Conservation (phyloP, 2,797 vertebrate species). For the Staurois parvus region DNA sequence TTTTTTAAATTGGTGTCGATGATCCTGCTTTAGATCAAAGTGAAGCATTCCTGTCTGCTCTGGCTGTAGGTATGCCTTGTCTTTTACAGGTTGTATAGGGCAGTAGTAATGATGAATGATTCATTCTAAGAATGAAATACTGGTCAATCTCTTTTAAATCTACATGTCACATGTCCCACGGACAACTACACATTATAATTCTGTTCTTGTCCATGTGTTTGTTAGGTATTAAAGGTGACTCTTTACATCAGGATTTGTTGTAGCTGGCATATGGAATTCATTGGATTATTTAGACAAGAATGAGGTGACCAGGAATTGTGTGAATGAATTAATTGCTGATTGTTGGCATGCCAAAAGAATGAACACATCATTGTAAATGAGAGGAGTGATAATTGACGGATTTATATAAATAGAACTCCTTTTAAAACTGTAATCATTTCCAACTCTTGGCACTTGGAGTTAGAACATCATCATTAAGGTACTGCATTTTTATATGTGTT, state of each 20-base stretch:
- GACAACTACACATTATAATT: not conserved
- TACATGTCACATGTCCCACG: constrained; percentile 8
- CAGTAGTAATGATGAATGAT: not conserved
- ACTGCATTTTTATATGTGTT: not conserved
- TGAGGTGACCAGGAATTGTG: constrained; percentile 14
- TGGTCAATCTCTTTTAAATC: not conserved
- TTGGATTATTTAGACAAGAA: constrained; percentile 16
- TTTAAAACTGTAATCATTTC: constrained; percentile 1
- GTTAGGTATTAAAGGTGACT: constrained; percentile 13
- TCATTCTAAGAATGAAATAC: not conserved
- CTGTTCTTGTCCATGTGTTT: constrained; percentile 23
- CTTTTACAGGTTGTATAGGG: too few species aligned
- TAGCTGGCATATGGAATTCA: constrained; percentile 32
- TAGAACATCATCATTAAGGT: constrained; percentile 28
- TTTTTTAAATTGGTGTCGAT: too few species aligned
- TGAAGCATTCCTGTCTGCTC: too few species aligned
- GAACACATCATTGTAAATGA: constrained; percentile 21
- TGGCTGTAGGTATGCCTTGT: too few species aligned
- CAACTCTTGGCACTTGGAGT: constrained; percentile 4
- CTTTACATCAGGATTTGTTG: constrained; percentile 10
- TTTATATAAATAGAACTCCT: constrained; percentile 51
- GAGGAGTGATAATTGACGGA: constrained; percentile 5
- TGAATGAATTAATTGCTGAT: constrained; percentile 12
- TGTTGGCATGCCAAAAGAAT: constrained; percentile 42
- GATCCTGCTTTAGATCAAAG: too few species aligned